These are phyloP conservation scores for Monopis laevigella DNA, from an alignment of 2,888 invertebrate genomes.

Conservation along the genomic window DNA sequence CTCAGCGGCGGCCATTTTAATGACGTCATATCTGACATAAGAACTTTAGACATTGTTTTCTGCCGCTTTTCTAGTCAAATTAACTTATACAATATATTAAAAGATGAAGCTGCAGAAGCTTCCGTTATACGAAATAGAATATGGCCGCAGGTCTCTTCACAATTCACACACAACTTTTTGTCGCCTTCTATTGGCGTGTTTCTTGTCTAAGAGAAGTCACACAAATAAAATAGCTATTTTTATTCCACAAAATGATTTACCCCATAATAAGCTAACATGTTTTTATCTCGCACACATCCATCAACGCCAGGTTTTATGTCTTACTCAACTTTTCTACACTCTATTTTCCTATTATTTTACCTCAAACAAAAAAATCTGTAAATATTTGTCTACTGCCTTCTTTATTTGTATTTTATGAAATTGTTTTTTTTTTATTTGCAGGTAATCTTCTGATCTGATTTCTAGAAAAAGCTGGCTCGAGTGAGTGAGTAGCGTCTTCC, in stretches of 20 bases:
- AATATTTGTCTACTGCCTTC: neutral
- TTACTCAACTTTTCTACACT: constrained; percentile 2
- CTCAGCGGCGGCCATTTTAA: too few species aligned
- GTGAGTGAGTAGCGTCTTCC: too few species aligned
- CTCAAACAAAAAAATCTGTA: neutral
- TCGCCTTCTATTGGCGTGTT: too few species aligned
- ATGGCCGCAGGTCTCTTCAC: too few species aligned
- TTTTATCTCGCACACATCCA: constrained; percentile 40
- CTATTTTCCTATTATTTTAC: constrained; percentile 8
- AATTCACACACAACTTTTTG: too few species aligned
- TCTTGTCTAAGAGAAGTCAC: constrained; percentile 1
- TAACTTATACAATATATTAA: too few species aligned
- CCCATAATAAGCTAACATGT: constrained; percentile 57
- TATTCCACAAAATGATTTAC: constrained; percentile 36
- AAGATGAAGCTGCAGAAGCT: too few species aligned
- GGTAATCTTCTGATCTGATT: neutral
- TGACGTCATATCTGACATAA: too few species aligned
- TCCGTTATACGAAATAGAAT: too few species aligned
- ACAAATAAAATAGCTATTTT: constrained; percentile 30
- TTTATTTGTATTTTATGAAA: neutral
- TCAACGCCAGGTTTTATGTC: constrained; percentile 25
- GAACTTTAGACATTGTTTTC: too few species aligned
- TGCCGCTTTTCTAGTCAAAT: too few species aligned
- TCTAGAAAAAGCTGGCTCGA: constrained; percentile 25
- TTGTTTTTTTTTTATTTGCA: neutral